phyloP scores from a whole-genome alignment of 2,113 vertebrate genomes.

The Phoxinus phoxinus region DNA sequence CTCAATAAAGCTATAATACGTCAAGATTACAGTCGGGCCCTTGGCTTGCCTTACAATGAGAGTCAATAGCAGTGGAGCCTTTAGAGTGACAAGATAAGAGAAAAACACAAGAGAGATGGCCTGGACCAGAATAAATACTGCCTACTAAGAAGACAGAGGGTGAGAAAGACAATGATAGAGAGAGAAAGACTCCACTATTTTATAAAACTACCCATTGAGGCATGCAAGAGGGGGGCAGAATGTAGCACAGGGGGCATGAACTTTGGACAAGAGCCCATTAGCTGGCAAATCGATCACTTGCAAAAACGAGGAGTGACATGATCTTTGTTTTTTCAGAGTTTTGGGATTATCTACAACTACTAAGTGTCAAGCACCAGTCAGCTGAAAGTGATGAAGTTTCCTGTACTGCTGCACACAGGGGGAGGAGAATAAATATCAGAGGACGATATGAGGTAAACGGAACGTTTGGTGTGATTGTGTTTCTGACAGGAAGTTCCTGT shows the following conservation, averaged over 20 bases:
- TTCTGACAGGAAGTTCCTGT: neutral
- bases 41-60: constrained; percentile 40
- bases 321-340: neutral
- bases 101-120: constrained; percentile 41
- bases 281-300: neutral
- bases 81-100: constrained; percentile 58
- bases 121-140: constrained; percentile 20
- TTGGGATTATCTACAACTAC: neutral
- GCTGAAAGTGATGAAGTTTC: neutral
- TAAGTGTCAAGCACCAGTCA: neutral
- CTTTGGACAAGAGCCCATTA: neutral
- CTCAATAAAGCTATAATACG: constrained; percentile 55
- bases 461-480: neutral
- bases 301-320: neutral
- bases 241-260: neutral
- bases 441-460: neutral
- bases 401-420: neutral
- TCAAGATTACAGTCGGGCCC: constrained; percentile 51
- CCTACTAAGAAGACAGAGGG: constrained; percentile 11
- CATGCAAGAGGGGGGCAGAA: neutral
- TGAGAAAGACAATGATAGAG: constrained; percentile 3
- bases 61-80: constrained; percentile 57
- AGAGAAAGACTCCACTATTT: neutral
- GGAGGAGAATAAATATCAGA: neutral
- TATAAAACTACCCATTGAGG: neutral